A percentile compares a stretch with the other conserved stretches of the same genome.
Conservation (phyloP, 2,797 vertebrate species). For the Serranus cabrilla region DNA sequence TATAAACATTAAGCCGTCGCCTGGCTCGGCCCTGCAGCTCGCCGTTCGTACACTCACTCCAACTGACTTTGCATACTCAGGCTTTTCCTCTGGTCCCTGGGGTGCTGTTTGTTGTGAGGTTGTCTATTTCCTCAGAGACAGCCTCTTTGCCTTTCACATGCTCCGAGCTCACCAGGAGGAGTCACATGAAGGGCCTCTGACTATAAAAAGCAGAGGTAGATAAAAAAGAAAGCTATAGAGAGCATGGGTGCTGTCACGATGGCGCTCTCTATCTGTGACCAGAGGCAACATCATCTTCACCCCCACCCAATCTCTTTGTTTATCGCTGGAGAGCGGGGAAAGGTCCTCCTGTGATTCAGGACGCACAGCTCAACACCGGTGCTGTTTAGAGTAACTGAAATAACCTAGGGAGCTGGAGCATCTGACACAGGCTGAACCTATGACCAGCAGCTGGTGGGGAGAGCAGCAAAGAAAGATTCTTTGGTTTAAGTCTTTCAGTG, state of each 20-base stretch:
- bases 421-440: conserved; percentile 76
- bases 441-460: conserved; percentile 65
- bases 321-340: conserved; percentile 62
- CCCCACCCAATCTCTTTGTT: conserved; percentile 64
- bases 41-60: conserved; percentile 28
- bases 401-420: conserved; percentile 73
- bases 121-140: conserved; percentile 63
- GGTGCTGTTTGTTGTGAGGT: conserved; percentile 62
- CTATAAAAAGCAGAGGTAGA: conserved; percentile 84
- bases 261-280: conserved; percentile 82
- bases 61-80: conserved; percentile 57
- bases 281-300: conserved; percentile 67
- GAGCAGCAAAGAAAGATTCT: conserved; percentile 33
- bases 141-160: conserved; percentile 81
- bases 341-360: conserved; percentile 66
- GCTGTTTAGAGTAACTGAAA: conserved; percentile 59
- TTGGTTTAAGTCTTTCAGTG: conserved; percentile 45
- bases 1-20: conserved; percentile 61
- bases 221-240: conserved; percentile 74
- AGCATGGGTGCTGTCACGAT: conserved; percentile 82
- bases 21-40: conserved; percentile 39
- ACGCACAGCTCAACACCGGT: conserved; percentile 60
- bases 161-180: conserved; percentile 72
- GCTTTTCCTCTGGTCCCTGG: conserved; percentile 40
- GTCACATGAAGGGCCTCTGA: conserved; percentile 84